Conservation (phyloP, 2,113 vertebrate genomes). For the Gulo gulo region DNA sequence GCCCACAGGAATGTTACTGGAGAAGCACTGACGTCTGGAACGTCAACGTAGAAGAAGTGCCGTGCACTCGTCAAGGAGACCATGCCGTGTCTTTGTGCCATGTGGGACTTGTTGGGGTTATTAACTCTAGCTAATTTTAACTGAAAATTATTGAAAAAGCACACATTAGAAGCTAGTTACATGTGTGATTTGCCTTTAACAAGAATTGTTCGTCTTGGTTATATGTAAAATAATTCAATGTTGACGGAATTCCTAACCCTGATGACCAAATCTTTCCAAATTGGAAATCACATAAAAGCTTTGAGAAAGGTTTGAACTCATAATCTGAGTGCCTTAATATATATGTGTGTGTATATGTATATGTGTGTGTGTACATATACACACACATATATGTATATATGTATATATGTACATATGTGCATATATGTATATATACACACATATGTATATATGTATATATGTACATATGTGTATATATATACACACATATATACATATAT, state of each 20-base stretch:
- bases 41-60: neutral
- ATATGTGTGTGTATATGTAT: neutral
- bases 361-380: fast-evolving
- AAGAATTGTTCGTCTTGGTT: neutral
- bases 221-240: neutral
- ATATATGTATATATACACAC: too few relatives aligned
- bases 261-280: neutral
- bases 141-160: neutral
- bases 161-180: neutral
- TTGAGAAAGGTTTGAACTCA: neutral
- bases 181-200: neutral
- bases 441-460: too few relatives aligned
- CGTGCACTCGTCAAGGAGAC: neutral
- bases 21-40: neutral
- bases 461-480: too few relatives aligned
- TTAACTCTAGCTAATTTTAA: neutral
- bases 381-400: too few relatives aligned
- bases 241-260: neutral
- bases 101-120: neutral
- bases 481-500: too few relatives aligned
- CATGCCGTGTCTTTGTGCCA: neutral
- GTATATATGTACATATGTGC: too few relatives aligned
- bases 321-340: neutral
- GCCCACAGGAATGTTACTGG: neutral
- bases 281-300: neutral